phyloP scores from a whole-genome alignment of 2,113 vertebrate species.

The Limnothrissa miodon region DNA sequence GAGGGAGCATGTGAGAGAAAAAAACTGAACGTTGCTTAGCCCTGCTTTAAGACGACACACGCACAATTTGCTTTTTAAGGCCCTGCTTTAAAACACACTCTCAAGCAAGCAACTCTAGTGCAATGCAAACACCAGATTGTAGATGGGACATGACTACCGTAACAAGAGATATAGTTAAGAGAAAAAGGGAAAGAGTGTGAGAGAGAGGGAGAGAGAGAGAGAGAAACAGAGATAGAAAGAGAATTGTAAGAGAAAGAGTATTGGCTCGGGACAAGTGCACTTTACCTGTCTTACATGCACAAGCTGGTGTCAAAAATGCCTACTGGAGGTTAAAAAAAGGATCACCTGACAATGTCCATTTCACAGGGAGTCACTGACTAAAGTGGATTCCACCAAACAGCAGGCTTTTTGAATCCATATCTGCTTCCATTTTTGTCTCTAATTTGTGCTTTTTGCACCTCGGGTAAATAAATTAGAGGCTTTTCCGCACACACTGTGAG shows the following conservation, averaged over 20 bases:
- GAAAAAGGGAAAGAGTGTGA: no score
- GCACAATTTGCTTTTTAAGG: background rate
- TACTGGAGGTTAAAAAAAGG: no score
- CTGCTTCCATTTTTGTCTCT: background rate
- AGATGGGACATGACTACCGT: no score
- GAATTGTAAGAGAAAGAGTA: background rate
- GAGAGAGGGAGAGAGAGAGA: background rate
- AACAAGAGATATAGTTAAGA: background rate
- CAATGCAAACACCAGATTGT: no score
- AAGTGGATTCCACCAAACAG: background rate
- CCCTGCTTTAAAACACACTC: no score
- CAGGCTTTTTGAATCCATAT: background rate
- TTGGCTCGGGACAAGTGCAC: background rate
- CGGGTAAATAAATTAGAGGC: slow-evolving; percentile 1
- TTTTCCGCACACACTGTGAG: background rate
- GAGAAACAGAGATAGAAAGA: background rate
- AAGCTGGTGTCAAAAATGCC: background rate
- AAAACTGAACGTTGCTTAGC: no score
- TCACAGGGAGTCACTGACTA: background rate
- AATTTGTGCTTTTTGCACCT: slow-evolving; percentile 1
- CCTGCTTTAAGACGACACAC: no score
- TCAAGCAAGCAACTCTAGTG: no score
- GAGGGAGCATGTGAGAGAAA: no score
- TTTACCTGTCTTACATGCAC: background rate
- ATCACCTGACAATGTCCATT: background rate